Evolutionary conservation across 2,797 vertebrate genomes (phyloP), one percentile per base, ranked within the genome.

Genomic region (Manis pentadactyla): DNA sequence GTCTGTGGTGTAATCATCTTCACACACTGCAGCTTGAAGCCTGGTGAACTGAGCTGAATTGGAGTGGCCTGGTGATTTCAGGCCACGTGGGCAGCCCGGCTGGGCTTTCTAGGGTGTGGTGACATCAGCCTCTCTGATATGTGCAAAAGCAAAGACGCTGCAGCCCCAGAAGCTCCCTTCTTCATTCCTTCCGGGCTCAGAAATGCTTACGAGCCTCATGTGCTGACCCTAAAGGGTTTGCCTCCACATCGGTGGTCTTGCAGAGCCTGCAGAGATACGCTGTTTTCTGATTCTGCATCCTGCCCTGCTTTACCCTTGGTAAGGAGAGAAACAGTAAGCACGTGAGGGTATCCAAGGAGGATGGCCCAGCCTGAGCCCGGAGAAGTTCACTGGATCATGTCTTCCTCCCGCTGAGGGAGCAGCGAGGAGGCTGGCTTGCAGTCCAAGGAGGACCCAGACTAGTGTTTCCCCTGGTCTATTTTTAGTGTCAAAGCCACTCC

Each of bases 1-100:
- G 95, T 87, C 97, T 97, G 97, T 14, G 55, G 96, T 94, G 51
- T 97, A 96, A 94, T 98, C 98, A 98, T 97, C 97, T 97, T 98
- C 97, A 97, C 81, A 96, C 57, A 75, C 98, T 96, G 98, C 97
- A 55, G 66, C 98, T 97, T 97, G 98, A 97, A 97, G 97, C 96
- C 96, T 97, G 93, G 75, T 39, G 97, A 88, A 98, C 93, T 97
- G 95, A 98, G 94, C 96, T 98, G 97, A 97, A 93, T 79, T 96
- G 95, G 14, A 5, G 78, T 7, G 59, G n/a, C 49, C 34, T 37
- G 2, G 19, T 8, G 29, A 46, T 46, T 19, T 2, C 5, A 9
- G 57, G 29, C 31, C 64, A 7, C 1, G 4, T 5, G 1, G 31
- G 39, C 31, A 64, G 55, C 61, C 53, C 1, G 81, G 11, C 97